Evolutionary conservation across 2,113 vertebrate species (phyloP).

Genomic region (Charina bottae): DNA sequence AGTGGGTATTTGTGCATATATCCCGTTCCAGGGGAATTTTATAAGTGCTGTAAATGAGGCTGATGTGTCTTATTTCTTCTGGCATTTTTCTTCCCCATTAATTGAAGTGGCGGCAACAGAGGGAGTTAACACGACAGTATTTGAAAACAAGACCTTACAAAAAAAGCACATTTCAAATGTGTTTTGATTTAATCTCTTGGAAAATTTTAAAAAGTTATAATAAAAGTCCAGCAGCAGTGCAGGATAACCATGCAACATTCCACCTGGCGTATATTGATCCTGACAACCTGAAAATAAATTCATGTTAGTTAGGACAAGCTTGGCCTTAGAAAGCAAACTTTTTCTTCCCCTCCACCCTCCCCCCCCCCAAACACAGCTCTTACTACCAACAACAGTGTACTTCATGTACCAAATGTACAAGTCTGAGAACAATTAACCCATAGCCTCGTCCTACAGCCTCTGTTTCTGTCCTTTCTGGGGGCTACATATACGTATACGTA

Average conservation of each 20-base stretch:
- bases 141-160: constrained; percentile 6
- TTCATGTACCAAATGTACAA: background rate
- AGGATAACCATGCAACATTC: constrained; percentile 37
- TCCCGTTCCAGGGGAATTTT: constrained; percentile 28
- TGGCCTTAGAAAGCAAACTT: background rate
- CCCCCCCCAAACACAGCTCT: background rate
- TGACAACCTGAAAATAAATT: background rate
- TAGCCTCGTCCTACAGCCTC: background rate
- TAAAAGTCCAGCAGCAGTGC: constrained; percentile 33
- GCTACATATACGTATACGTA: too few relatives aligned
- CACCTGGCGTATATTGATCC: constrained; percentile 1
- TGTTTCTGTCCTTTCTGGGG: background rate
- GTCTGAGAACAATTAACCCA: background rate
- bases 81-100: constrained; percentile 6
- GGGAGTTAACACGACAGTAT: background rate
- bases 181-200: constrained; percentile 45
- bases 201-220: constrained; percentile 41
- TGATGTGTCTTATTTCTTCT: background rate
- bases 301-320: background rate
- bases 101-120: background rate
- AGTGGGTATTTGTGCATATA: constrained; percentile 14
- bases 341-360: background rate
- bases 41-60: background rate
- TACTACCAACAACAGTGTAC: background rate
- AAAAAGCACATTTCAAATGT: background rate